Evolutionary conservation across 1,140 invertebrate species (phyloP), one percentile per base, ranked within the genome.

Genomic region (Drosophila azteca): DNA sequence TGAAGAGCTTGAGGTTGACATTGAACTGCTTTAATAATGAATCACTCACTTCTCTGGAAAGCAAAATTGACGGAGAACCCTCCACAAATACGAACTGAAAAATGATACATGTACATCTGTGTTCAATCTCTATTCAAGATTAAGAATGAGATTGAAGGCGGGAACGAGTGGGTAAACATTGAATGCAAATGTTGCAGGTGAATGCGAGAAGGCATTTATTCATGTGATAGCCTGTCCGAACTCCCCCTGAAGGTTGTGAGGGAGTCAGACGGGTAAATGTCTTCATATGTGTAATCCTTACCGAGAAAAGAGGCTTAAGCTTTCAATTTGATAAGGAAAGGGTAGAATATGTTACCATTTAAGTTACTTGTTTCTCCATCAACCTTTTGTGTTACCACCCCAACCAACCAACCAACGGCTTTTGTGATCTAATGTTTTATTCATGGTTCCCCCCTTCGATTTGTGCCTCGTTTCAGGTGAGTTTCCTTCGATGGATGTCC

Each of bases 121-220:
- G 13, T 39, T 43, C 53, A 69, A 39, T 64, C 45, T 45, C 29
- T 43, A 20, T 9, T 13, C 20, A 5, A 26, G 26, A 26, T 17
- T 15, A 31, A 49, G 39, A 60, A 75, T 75, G 49, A 6, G 29
- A 39, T 41, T 2, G 6, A 6, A 17, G 17, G 50, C 35, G 11
- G 17, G 17, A 39, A 39, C 51, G 5, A 49, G n/a, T 26, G 49
- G 3, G 35, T 39, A 39, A 11, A 69, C 69, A 74, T 48, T 58
- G 44, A 48, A 70, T 78, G 76, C 52, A 79, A 79, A 79, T 79
- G 62, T 62, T 81, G 60, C 74, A 50, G 79, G 63, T 68, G 58
- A 65, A 64, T 83, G 46, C 31, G 43, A 66, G 61, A 63, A 63
- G 45, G 68, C 49, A 57, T 77, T 68, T 52, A 58, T 76, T 76